Conservation (phyloP, 2,888 invertebrate species). For the Pheosia tremula region DNA sequence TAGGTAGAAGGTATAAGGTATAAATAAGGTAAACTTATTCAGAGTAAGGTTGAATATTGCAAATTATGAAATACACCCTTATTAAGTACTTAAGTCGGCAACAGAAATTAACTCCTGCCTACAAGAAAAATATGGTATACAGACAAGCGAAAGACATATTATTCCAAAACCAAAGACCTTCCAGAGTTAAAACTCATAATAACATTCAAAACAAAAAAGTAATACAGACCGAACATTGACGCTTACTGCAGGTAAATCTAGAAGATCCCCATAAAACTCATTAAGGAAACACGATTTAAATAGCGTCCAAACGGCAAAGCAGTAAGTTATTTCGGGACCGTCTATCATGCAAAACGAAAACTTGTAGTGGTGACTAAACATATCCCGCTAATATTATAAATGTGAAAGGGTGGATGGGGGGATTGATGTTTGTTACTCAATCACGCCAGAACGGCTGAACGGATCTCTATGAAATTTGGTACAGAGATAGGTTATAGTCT, state of each 20-base stretch:
- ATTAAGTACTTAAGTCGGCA: background rate
- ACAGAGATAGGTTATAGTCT: too few relatives aligned
- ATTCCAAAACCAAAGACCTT: background rate
- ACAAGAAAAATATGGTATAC: background rate
- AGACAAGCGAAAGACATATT: background rate
- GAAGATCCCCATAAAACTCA: background rate
- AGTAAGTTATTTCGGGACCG: conserved; percentile 4
- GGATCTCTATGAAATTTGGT: too few relatives aligned
- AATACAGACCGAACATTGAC: background rate
- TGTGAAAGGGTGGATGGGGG: too few relatives aligned
- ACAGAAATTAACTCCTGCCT: background rate
- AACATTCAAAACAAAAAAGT: background rate
- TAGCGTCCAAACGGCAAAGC: conserved; percentile 3
- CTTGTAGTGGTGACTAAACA: too few relatives aligned
- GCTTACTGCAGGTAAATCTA: background rate
- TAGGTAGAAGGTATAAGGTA: too few relatives aligned
- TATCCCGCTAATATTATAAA: too few relatives aligned
- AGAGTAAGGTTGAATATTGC: too few relatives aligned
- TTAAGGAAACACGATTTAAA: background rate
- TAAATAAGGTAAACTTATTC: too few relatives aligned
- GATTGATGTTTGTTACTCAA: too few relatives aligned
- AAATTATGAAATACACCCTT: too few relatives aligned
- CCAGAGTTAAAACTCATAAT: background rate
- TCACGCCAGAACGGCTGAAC: too few relatives aligned
- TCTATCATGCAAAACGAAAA: background rate